These are phyloP conservation scores for Taxidea taxus DNA, from an alignment of 2,113 vertebrate genomes.

Conservation along the genomic window DNA sequence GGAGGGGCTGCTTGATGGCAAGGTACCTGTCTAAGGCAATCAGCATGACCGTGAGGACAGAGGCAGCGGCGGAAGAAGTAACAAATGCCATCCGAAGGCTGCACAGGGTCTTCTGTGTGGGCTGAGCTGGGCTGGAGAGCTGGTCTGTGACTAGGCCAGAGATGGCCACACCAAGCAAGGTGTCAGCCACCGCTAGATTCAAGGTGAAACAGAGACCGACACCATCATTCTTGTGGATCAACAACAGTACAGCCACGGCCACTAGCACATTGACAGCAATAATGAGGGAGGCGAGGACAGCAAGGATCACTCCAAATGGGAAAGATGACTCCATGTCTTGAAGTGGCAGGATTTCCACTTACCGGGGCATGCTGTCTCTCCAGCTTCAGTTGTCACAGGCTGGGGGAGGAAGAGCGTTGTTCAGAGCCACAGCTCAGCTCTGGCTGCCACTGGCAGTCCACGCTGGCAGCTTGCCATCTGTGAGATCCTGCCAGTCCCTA, in stretches of 20 bases:
- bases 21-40: conserved; percentile 92
- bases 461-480: neutral
- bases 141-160: conserved; percentile 86
- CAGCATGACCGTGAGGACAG: conserved; percentile 91
- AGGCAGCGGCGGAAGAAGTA: conserved; percentile 87
- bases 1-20: conserved; percentile 91
- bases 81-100: conserved; percentile 89
- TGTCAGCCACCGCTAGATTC: conserved; percentile 90
- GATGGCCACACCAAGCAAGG: conserved; percentile 88
- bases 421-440: neutral
- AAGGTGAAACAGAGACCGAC: conserved; percentile 91
- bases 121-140: conserved; percentile 69
- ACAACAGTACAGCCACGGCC: conserved; percentile 80
- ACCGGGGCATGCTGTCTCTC: neutral
- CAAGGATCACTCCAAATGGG: conserved; percentile 84
- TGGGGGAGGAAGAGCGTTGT: neutral
- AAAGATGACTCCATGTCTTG: conserved; percentile 21
- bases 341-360: conserved; percentile 36
- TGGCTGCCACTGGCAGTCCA: neutral
- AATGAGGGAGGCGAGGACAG: conserved; percentile 87
- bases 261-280: conserved; percentile 87
- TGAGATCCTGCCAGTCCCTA: neutral
- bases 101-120: conserved; percentile 83
- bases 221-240: conserved; percentile 85
- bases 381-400: neutral